These are phyloP conservation scores for Pinna nobilis DNA, from an alignment of 1,140 invertebrate genomes.

Conservation along the genomic window DNA sequence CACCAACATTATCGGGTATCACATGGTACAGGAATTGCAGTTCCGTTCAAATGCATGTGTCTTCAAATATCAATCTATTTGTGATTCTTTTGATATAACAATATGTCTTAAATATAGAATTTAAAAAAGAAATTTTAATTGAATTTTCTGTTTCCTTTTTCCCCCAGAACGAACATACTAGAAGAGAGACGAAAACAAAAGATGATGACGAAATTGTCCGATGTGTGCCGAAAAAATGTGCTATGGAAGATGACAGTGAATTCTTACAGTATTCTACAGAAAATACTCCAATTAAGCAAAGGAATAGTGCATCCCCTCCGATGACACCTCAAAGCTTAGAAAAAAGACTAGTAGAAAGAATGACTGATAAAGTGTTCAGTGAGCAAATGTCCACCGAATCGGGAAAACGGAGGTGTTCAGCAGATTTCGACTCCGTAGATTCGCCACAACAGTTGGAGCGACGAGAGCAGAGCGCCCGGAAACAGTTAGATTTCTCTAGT, in stretches of 20 bases:
- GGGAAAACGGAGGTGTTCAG: not conserved
- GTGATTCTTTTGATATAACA: too few relatives aligned
- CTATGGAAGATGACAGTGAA: not conserved
- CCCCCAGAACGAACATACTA: too few relatives aligned
- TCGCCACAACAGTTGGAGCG: constrained; percentile 3
- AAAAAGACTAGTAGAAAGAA: too few relatives aligned
- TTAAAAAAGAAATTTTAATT: too few relatives aligned
- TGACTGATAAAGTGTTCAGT: too few relatives aligned
- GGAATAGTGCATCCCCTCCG: constrained; percentile 1
- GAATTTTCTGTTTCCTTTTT: too few relatives aligned
- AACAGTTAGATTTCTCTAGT: too few relatives aligned
- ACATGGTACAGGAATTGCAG: too few relatives aligned
- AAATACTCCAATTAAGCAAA: constrained; percentile 7
- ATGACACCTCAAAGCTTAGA: constrained; percentile 4
- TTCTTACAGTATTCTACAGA: not conserved
- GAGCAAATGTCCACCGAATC: not conserved
- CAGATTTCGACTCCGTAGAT: constrained; percentile 1
- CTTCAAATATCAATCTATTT: too few relatives aligned
- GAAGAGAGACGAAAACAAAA: not conserved
- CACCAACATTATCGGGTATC: too few relatives aligned
- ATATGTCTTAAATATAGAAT: too few relatives aligned
- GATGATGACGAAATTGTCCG: constrained; percentile 6
- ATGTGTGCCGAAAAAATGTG: not conserved
- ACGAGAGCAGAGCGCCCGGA: not conserved
- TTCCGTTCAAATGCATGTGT: too few relatives aligned